Evolutionary conservation across 2,113 vertebrate genomes (phyloP).

Genomic region (Camarhynchus parvulus): DNA sequence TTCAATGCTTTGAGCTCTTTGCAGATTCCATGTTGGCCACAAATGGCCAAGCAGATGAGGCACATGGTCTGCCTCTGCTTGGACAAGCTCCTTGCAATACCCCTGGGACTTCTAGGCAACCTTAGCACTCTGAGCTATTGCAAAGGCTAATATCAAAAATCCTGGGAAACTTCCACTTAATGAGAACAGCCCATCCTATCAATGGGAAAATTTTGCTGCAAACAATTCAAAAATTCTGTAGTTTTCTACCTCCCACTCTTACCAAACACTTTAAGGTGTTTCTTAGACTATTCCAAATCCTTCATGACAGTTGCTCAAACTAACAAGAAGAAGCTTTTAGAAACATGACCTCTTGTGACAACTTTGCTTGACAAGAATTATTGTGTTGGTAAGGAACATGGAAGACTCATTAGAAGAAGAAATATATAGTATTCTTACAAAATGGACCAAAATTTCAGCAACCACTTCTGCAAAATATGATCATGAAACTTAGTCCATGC

Average conservation of each 20-base stretch:
- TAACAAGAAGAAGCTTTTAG: not conserved
- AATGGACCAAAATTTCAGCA: not conserved
- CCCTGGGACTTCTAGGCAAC: not conserved
- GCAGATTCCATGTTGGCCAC: not conserved
- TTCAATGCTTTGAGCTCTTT: not conserved
- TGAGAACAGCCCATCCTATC: not conserved
- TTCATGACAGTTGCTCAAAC: not conserved
- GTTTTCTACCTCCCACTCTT: not conserved
- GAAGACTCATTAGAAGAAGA: not conserved
- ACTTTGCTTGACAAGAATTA: not conserved
- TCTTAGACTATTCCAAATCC: not conserved
- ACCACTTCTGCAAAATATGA: not conserved
- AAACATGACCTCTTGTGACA: not conserved
- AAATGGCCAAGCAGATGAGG: not conserved
- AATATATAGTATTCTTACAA: not conserved
- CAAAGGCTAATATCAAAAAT: not conserved
- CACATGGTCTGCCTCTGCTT: not conserved
- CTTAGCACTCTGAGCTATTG: not conserved
- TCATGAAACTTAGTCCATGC: not conserved
- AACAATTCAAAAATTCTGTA: not conserved
- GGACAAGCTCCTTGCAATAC: not conserved
- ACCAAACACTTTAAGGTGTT: not conserved
- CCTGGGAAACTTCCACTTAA: not conserved
- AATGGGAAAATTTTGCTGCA: not conserved
- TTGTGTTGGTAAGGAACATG: not conserved